These are phyloP conservation scores for Polyommatus iphigenia DNA, from an alignment of 2,888 invertebrate genomes.

Conservation along the genomic window DNA sequence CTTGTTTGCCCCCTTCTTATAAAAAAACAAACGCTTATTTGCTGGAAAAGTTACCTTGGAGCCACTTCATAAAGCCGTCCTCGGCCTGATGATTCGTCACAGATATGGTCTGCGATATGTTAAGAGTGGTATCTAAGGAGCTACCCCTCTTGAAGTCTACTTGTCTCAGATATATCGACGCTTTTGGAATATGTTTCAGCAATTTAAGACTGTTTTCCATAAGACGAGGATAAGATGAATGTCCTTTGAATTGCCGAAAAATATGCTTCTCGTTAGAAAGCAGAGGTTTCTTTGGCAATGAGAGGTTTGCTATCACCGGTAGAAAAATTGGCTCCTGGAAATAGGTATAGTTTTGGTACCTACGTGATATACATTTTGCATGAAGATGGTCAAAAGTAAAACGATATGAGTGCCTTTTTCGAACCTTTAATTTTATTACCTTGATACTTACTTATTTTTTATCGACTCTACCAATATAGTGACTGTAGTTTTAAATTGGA, in stretches of 20 bases:
- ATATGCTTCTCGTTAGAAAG: constrained; percentile 58
- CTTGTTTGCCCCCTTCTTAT: no score
- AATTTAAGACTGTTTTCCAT: constrained; percentile 72
- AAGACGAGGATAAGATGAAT: constrained; percentile 51
- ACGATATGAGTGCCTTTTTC: no score
- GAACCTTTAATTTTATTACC: no score
- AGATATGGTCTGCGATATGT: constrained; percentile 70
- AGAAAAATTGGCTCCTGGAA: constrained; percentile 66
- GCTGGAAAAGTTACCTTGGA: constrained; percentile 55
- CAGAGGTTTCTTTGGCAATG: constrained; percentile 56
- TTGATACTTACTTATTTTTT: no score
- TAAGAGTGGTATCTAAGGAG: constrained; percentile 58
- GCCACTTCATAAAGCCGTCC: constrained; percentile 69
- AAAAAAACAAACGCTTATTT: neutral
- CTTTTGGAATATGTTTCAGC: constrained; percentile 61
- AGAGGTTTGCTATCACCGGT: constrained; percentile 59
- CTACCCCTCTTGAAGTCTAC: constrained; percentile 70
- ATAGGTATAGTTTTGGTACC: neutral
- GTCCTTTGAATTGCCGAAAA: constrained; percentile 50
- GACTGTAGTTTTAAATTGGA: neutral
- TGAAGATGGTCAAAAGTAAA: no score
- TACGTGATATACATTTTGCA: no score
- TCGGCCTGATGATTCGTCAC: constrained; percentile 69
- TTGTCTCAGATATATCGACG: constrained; percentile 66
- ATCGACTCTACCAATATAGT: no score